Evolutionary conservation across 2,888 invertebrate genomes (phyloP).

Genomic region (Macrophya alboannulata): DNA sequence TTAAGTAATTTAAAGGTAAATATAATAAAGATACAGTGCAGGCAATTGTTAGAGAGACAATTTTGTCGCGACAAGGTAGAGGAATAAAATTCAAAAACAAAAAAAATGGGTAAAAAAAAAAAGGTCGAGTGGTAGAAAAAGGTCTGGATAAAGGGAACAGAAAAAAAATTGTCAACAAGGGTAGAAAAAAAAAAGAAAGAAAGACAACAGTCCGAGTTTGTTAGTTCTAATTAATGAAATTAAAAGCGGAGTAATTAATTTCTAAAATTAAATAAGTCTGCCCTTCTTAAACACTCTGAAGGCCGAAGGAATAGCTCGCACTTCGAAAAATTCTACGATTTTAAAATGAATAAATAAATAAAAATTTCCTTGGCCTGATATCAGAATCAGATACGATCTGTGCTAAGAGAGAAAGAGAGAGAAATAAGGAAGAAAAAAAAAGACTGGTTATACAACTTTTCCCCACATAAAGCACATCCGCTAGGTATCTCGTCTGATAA

Average conservation of each 20-base stretch:
- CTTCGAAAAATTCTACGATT: too few relatives aligned
- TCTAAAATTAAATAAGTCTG: constrained; percentile 13
- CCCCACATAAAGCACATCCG: neutral
- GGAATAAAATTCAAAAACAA: neutral
- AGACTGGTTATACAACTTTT: constrained; percentile 35
- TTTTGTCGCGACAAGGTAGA: neutral
- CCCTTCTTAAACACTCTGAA: neutral
- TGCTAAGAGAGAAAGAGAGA: neutral
- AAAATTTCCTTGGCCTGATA: neutral
- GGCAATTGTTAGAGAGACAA: neutral
- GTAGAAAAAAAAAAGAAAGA: neutral
- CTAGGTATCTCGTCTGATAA: constrained; percentile 18
- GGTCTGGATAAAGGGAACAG: neutral
- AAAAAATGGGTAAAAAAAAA: neutral
- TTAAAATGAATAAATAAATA: too few relatives aligned
- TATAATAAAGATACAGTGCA: neutral
- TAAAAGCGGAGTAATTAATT: constrained; percentile 22
- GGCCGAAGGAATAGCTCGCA: neutral
- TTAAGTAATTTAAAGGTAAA: constrained; percentile 16
- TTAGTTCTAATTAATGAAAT: constrained; percentile 26
- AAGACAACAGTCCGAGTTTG: constrained; percentile 4
- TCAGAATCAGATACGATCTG: neutral
- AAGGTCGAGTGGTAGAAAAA: neutral
- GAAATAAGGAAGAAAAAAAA: neutral
- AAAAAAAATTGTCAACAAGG: constrained; percentile 34